Base-by-base conservation (phyloP, 2,113 vertebrate genomes). In the Benitochromis conjunctus region DNA sequence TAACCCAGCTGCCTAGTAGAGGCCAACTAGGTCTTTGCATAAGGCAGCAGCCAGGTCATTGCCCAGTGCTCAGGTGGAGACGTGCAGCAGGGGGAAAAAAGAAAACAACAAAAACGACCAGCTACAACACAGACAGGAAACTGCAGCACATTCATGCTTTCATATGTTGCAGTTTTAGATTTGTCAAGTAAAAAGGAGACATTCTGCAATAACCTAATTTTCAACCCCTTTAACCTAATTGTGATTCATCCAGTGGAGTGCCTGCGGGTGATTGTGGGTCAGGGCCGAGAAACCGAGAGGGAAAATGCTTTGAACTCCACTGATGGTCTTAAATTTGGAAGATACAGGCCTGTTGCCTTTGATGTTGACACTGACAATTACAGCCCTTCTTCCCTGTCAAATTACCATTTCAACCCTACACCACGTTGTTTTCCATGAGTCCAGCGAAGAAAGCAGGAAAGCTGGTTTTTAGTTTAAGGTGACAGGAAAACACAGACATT, bases 301-400 rank as follows among this genome's bases (percentile, higher is more conserved):
- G 55, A 77, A 81, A 76, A 88, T 6, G 58, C 93, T 94, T 94
- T 92, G 89, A 94, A 94, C 88, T 92, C 19, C 34, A 78, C 54
- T 51, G 43, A 43, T 10, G 87, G 74, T 90, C 84, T 94, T 82
- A 89, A 92, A 92, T 78, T 56, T 58, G 74, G 77, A 92, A 87
- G 88, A 92, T 86, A 85, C 88, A 84, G 38, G 31, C 62, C 36
- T 86, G 80, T 89, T 38, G 21, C 31, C 88, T 95, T 95, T 94
- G 92, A 95, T 85, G 92, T 89, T 4, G 56, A 89, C 41, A 24
- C 87, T 88, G 84, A 89, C 81, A 93, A 94, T 91, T 86, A 94
- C 79, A 88, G 92, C 60, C 58, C 55, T 89, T 92, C 90, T 87
- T 89, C 58, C 77, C 82, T 16, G 11, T 57, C 3, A 19, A 80